Evolutionary conservation across 2,888 invertebrate genomes (phyloP), one percentile per base, ranked within the genome.

Genomic region (Mythimna loreyi): DNA sequence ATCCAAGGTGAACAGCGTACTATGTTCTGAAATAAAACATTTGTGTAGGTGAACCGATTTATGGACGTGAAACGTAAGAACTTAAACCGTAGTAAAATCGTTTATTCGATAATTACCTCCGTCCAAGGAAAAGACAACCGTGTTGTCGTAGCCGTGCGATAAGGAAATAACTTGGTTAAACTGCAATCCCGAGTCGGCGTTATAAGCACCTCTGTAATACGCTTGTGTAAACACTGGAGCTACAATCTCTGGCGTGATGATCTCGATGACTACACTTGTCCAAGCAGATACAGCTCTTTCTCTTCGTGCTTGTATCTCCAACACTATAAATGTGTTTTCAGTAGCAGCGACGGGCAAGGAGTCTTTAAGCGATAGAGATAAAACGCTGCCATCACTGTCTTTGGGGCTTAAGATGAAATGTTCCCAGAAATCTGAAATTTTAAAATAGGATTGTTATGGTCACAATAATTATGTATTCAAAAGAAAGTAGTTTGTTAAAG

Each of bases 271-370:
- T 30, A 92, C 64, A 45, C 84, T 87, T 3, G 92, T 79, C 60
- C 83, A 81, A 30, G 75, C 89, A 19, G 92, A 69, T n/a, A 91
- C 82, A 1, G 92, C 91, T 72, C 89, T 85, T 47, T 85, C 83
- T 76, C 91, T 87, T 21, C 80, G 81, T 47, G 93, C 94, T 83
- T 89, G 87, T 23, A 94, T 69, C 75, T 92, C 89, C 36, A 94
- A 77, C 23, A 91, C 74, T 75, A 94, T 83, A 70, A 90, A 90
- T 43, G 84, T 80, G 28, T 85, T 77, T 61, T 82, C 75, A 25
- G 87, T 55, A 11, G 88, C 74, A 64, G 89, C 89, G 13, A 63
- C 45, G 11, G 89, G 84, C 60, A 87, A 67, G 16, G 81, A 43
- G 28, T 70, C 75, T 21, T 58, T 16, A 16, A 83, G 64, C n/a